Evolutionary conservation across 2,113 vertebrate genomes (phyloP).

Genomic region (Rhynchomys soricoides): DNA sequence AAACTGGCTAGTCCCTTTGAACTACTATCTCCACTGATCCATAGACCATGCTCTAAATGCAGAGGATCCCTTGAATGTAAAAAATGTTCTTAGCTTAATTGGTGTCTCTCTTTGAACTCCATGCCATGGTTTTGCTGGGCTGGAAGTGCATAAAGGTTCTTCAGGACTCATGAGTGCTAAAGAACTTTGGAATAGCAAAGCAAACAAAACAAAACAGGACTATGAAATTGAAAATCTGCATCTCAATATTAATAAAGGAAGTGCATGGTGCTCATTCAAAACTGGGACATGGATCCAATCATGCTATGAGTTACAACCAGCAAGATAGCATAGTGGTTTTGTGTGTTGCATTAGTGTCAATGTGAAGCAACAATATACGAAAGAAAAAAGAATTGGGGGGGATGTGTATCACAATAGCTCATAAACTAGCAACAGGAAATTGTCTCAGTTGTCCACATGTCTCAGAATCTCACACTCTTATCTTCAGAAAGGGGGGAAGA

Average conservation of each 20-base stretch:
- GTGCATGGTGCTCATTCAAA: background rate
- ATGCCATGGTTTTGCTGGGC: slow-evolving; percentile 76
- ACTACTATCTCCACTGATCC: slow-evolving; percentile 80
- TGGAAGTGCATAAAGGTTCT: slow-evolving; percentile 68
- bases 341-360: background rate
- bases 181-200: slow-evolving; percentile 44
- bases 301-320: background rate
- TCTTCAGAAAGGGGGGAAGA: background rate
- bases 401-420: background rate
- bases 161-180: slow-evolving; percentile 57
- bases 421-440: background rate
- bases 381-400: background rate
- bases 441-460: background rate
- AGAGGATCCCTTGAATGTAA: slow-evolving; percentile 78
- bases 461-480: background rate
- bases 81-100: slow-evolving; percentile 80
- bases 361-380: background rate
- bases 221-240: background rate
- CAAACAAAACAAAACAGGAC: slow-evolving; percentile 13
- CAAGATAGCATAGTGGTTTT: background rate
- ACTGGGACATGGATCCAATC: background rate
- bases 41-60: slow-evolving; percentile 70
- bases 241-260: background rate
- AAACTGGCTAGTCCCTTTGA: slow-evolving; percentile 82
- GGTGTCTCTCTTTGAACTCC: slow-evolving; percentile 79